Evolutionary conservation across 1,140 invertebrate species (phyloP).

Genomic region (Meloidogyne exigua): DNA sequence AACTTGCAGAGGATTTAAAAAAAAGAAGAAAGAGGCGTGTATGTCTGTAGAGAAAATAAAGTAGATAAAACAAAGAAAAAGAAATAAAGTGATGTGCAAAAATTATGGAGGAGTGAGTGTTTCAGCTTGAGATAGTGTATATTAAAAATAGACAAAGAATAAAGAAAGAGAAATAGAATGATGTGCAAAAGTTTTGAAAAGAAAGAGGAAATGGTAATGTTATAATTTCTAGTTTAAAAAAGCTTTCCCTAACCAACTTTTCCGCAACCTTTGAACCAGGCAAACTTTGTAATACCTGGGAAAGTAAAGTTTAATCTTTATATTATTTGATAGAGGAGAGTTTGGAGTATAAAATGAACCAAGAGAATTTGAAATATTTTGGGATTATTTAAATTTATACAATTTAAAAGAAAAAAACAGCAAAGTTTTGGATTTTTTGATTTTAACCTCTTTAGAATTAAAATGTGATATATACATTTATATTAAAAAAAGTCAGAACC

Average conservation of each 20-base stretch:
- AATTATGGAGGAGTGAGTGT: no score
- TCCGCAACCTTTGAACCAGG: no score
- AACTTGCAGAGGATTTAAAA: not conserved
- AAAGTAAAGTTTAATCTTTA: not conserved
- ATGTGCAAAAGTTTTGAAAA: not conserved
- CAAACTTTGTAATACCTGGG: not conserved
- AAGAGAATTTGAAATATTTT: not conserved
- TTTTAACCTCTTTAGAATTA: no score
- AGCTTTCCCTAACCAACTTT: not conserved
- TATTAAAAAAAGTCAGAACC: no score
- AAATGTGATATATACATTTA: no score
- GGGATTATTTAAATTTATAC: not conserved
- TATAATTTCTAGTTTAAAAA: not conserved
- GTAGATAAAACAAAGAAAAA: not conserved
- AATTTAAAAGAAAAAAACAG: not conserved
- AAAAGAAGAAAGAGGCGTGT: not conserved
- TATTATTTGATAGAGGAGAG: not conserved
- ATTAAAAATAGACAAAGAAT: not conserved
- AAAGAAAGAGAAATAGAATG: not conserved
- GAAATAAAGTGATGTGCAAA: conserved; percentile 1
- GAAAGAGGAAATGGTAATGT: not conserved
- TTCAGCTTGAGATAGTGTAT: no score
- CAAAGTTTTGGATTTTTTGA: no score
- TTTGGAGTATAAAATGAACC: not conserved
- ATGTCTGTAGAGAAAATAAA: not conserved